A percentile compares a stretch with the other conserved stretches of the same genome.
Conservation (phyloP, 2,888 invertebrate genomes). For the Athetis lepigone region DNA sequence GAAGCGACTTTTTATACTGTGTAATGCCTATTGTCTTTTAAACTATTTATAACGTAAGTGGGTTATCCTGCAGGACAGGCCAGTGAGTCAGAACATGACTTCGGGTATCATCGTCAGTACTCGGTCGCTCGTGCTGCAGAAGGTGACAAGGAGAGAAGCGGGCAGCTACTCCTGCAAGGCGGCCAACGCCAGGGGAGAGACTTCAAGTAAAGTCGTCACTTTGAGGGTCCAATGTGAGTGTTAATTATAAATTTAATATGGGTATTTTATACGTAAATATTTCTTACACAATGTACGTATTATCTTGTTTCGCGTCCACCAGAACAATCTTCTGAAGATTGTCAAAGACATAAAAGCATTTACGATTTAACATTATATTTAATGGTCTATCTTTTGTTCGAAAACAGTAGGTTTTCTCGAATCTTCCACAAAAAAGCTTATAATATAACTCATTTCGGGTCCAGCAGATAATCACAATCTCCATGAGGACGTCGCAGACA, state of each 20-base stretch:
- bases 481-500: background rate
- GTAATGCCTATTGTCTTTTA: background rate
- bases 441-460: too few species aligned
- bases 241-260: background rate
- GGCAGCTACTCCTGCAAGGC: slow-evolving; percentile 96
- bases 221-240: slow-evolving; percentile 96
- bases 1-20: background rate
- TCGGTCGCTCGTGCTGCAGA: slow-evolving; percentile 95
- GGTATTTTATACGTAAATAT: background rate
- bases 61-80: slow-evolving; percentile 76
- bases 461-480: slow-evolving; percentile 6
- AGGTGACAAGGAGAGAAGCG: slow-evolving; percentile 94
- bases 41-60: slow-evolving; percentile 37
- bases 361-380: too few species aligned
- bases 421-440: too few species aligned
- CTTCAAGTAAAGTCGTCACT: slow-evolving; percentile 93
- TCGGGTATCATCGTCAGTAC: slow-evolving; percentile 97
- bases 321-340: too few species aligned
- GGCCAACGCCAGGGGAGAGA: slow-evolving; percentile 95
- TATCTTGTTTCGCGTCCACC: too few species aligned
- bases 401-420: too few species aligned
- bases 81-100: slow-evolving; percentile 95
- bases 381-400: too few species aligned
- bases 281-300: background rate
- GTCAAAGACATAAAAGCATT: too few species aligned